Percentiles rank a stretch among this genome's conserved stretches.
Evolutionary conservation across 2,797 vertebrate genomes (phyloP).

Genomic region (Tragopan temminckii): DNA sequence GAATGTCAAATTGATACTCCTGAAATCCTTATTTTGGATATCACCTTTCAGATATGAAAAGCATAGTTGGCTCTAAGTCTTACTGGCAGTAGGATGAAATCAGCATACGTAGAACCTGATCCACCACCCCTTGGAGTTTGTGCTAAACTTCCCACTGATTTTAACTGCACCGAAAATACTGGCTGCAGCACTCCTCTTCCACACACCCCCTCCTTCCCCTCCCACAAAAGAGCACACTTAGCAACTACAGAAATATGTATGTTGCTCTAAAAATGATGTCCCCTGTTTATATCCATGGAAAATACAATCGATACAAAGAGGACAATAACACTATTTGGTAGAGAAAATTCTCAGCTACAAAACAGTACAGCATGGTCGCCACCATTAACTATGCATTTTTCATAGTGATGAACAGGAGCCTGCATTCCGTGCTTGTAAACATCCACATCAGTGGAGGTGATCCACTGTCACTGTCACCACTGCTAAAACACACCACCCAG

Average conservation of each 20-base stretch:
- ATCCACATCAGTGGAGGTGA: neutral
- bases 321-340: neutral
- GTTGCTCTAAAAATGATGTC: neutral
- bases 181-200: neutral
- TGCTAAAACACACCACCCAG: neutral
- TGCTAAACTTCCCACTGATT: neutral
- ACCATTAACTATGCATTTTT: neutral
- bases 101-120: neutral
- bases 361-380: neutral
- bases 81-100: neutral
- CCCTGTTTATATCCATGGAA: neutral
- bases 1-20: neutral
- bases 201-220: neutral
- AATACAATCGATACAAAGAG: neutral
- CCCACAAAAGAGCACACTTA: neutral
- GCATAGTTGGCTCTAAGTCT: neutral
- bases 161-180: neutral
- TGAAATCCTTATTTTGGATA: conserved; percentile 5
- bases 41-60: neutral
- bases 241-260: neutral
- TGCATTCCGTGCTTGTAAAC: neutral
- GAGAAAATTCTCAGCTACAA: neutral
- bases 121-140: neutral
- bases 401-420: neutral
- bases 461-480: neutral